Evolutionary conservation across 2,113 vertebrate genomes (phyloP), one percentile per base, ranked within the genome.

Genomic region (Zosterops pallidus): DNA sequence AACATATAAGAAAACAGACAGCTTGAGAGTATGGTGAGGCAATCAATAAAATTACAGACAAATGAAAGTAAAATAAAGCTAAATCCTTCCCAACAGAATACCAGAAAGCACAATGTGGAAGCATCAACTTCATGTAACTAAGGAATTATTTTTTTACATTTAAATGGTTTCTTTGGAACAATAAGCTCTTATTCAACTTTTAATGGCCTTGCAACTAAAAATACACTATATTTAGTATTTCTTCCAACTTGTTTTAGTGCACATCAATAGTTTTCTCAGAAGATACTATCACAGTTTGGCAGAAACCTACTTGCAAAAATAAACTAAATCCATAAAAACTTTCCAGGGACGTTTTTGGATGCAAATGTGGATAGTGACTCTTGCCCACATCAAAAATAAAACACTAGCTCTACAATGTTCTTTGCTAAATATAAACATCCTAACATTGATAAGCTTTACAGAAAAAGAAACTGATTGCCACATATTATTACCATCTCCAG

Each of bases 231-330:
- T 74, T 88, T 89, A 63, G 4, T 84, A 57, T 65, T 92, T 90
- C 50, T 91, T 96, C 94, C 53, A 74, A 75, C 72, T 92, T 90
- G 35, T 89, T 97, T 94, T 89, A 97, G 75, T 80, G 47, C 50
- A 44, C 70, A 92, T 78, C 90, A 80, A 62, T 84, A 56, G 31
- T 89, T 97, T 97, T 96, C 97, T 96, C 93, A 97, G 94, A 94
- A 97, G 96, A 98, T 96, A 94, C 25, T 47, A 95, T 96, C 95
- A 86, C 24, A 62, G 72, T 94, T 96, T 96, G 96, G 86, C 93
- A 96, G 97, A 97, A 97, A 94, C 42, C 63, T 11, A 31, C 81
- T 93, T 95, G 77, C 95, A 95, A 96, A 98, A 96, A 96, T 72
- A 97, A 97, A 96, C 56, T 85, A 85, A 86, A 62, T 64, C n/a